phyloP scores from a whole-genome alignment of 2,888 invertebrate genomes.

The Drosophila pullipes region DNA sequence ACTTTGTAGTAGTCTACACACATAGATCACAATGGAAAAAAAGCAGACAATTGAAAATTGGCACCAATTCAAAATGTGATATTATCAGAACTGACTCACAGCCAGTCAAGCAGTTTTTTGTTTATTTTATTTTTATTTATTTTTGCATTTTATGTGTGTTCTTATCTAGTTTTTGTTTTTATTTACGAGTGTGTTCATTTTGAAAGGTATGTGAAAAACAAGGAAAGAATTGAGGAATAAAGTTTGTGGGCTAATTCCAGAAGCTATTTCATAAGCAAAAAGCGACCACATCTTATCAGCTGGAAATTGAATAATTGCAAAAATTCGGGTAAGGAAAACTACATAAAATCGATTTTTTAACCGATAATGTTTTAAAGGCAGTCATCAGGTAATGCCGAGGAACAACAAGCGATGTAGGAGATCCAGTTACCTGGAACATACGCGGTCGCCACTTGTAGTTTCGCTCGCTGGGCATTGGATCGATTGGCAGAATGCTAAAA shows the following conservation, averaged over 20 bases:
- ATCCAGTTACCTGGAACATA: slow-evolving; percentile 56
- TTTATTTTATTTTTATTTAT: neutral
- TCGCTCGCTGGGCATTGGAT: slow-evolving; percentile 53
- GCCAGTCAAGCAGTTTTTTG: neutral
- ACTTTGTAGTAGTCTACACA: neutral
- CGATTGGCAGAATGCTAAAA: slow-evolving; percentile 17
- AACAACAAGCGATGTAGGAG: neutral
- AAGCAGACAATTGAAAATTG: neutral
- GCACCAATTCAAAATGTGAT: neutral
- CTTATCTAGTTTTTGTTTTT: slow-evolving; percentile 45
- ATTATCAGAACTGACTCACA: slow-evolving; percentile 5
- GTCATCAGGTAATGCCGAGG: neutral
- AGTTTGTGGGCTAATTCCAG: neutral
- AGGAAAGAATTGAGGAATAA: neutral
- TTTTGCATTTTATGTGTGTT: slow-evolving; percentile 5
- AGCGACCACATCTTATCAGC: neutral
- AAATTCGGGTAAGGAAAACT: neutral
- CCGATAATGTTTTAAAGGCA: slow-evolving; percentile 10
- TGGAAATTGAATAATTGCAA: slow-evolving; percentile 12
- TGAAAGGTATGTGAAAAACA: neutral
- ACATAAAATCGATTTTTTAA: slow-evolving; percentile 6
- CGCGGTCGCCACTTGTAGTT: slow-evolving; percentile 52
- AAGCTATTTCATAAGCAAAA: neutral
- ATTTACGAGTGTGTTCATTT: neutral
- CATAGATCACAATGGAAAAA: neutral